Percentiles rank a stretch among this genome's conserved stretches.
These are phyloP conservation scores for Cynaeus angustus DNA, from an alignment of 2,888 invertebrate genomes.

Conservation along the genomic window DNA sequence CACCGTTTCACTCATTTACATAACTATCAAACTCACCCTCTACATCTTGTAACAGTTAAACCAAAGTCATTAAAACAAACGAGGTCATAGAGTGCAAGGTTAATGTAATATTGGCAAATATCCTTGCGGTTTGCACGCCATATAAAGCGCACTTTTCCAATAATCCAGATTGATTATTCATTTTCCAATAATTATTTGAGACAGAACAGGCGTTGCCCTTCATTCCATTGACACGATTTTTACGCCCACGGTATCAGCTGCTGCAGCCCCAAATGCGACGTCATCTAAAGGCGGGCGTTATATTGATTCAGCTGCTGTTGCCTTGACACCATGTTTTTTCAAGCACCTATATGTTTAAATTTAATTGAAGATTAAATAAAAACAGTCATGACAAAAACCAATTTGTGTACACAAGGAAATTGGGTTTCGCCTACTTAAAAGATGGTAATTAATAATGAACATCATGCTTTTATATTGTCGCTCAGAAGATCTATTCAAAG, in stretches of 20 bases:
- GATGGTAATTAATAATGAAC: constrained; percentile 26
- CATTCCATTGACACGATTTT: constrained; percentile 33
- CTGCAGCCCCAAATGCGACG: constrained; percentile 33
- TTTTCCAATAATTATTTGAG: constrained; percentile 33
- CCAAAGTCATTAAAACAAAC: constrained; percentile 24
- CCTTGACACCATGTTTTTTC: constrained; percentile 21
- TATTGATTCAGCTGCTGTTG: constrained; percentile 25
- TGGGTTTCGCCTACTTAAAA: constrained; percentile 4
- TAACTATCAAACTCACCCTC: no score
- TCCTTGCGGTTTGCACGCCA: constrained; percentile 41
- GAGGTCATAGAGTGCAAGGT: constrained; percentile 47
- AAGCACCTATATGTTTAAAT: constrained; percentile 17
- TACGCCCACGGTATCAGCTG: constrained; percentile 31
- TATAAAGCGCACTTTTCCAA: background rate
- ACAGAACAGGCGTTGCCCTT: constrained; percentile 4
- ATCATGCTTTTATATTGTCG: background rate
- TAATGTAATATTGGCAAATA: constrained; percentile 36
- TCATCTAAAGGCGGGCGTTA: constrained; percentile 35
- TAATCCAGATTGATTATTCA: constrained; percentile 18
- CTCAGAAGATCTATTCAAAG: constrained; percentile 34
- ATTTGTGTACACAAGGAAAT: background rate
- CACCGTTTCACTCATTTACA: no score
- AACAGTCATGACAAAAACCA: no score
- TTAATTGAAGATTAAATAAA: background rate
- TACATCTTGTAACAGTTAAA: background rate